Conservation (phyloP, 2,797 vertebrate species). For the Thripadectes ignobilis region DNA sequence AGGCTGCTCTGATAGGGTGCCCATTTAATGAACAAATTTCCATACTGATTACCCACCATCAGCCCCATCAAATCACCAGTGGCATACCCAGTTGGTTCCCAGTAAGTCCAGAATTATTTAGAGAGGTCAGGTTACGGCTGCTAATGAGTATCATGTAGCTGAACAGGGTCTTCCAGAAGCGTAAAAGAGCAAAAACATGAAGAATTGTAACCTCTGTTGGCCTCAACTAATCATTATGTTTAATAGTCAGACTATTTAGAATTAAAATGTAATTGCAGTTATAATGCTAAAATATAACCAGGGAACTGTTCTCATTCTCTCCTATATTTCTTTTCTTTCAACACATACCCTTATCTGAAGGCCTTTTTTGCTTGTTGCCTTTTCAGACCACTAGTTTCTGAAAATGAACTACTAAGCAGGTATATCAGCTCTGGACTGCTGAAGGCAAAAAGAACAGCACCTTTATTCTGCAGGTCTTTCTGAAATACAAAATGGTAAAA, state of each 20-base stretch:
- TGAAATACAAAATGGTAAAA: slow-evolving; percentile 15
- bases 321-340: not conserved
- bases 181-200: not conserved
- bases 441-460: not conserved
- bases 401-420: slow-evolving; percentile 13
- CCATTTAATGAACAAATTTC: not conserved
- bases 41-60: not conserved
- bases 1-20: not conserved
- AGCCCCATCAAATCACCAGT: not conserved
- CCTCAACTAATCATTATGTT: not conserved
- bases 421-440: not conserved
- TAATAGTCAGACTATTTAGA: not conserved
- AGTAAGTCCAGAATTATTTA: not conserved
- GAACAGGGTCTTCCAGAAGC: not conserved
- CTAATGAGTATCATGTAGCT: not conserved
- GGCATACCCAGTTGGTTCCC: not conserved
- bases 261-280: not conserved
- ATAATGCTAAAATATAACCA: not conserved
- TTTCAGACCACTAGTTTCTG: slow-evolving; percentile 18
- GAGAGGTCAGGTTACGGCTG: not conserved
- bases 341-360: not conserved
- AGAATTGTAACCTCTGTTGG: not conserved
- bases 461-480: not conserved
- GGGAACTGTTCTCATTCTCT: not conserved
- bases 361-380: not conserved